Evolutionary conservation across 2,797 vertebrate species (phyloP).

Genomic region (Acanthurus leucopareius): DNA sequence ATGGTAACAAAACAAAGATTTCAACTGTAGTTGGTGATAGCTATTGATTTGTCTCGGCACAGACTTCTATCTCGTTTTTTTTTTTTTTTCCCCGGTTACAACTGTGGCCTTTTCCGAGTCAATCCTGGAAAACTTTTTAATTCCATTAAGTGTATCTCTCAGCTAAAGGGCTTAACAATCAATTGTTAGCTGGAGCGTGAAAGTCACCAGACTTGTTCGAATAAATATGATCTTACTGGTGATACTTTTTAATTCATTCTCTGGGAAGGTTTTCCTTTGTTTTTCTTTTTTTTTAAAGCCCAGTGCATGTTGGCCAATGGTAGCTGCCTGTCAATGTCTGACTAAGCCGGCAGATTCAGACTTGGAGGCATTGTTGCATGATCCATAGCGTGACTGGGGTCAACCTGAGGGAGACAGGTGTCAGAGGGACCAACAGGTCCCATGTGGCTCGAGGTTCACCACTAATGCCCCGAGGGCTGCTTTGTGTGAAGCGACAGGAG

Average conservation of each 20-base stretch:
- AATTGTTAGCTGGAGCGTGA: slow-evolving; percentile 75
- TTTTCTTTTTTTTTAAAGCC: slow-evolving; percentile 31
- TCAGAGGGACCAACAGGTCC: slow-evolving; percentile 83
- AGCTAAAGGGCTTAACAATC: slow-evolving; percentile 69
- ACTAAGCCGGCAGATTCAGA: slow-evolving; percentile 56
- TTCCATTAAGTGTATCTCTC: slow-evolving; percentile 72
- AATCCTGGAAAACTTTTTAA: slow-evolving; percentile 70
- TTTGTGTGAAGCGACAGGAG: slow-evolving; percentile 73
- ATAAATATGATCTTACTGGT: slow-evolving; percentile 74
- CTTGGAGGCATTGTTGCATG: slow-evolving; percentile 77
- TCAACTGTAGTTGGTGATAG: slow-evolving; percentile 36
- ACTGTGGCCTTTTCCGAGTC: slow-evolving; percentile 72
- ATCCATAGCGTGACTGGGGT: slow-evolving; percentile 78
- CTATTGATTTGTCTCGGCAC: slow-evolving; percentile 64
- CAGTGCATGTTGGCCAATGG: slow-evolving; percentile 29
- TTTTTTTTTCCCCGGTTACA: slow-evolving; percentile 34
- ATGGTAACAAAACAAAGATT: too few species aligned
- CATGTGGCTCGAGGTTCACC: slow-evolving; percentile 77
- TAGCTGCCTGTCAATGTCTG: slow-evolving; percentile 72
- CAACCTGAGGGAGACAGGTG: slow-evolving; percentile 82
- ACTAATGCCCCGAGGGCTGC: slow-evolving; percentile 74
- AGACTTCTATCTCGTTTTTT: slow-evolving; percentile 47
- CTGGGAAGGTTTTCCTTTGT: slow-evolving; percentile 51
- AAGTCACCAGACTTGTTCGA: slow-evolving; percentile 71
- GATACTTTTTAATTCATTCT: slow-evolving; percentile 55